phyloP scores from a whole-genome alignment of 2,113 vertebrate genomes.

The Centropus unirufus region DNA sequence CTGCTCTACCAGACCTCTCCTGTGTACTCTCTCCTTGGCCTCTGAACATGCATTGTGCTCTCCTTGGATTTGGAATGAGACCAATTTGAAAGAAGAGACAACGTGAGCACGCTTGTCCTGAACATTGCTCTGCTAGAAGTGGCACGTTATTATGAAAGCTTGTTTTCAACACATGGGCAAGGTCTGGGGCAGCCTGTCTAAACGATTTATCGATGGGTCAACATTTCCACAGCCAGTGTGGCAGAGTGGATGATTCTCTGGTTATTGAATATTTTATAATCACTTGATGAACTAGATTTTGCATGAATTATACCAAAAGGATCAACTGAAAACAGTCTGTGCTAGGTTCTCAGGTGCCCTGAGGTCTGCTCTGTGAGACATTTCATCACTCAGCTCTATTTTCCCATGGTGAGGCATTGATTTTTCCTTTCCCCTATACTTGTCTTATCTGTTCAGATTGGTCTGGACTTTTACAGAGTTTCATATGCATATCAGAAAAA shows the following conservation, averaged over 20 bases:
- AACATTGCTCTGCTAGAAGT: background rate
- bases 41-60: background rate
- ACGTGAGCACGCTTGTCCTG: fast-evolving
- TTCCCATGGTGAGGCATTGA: background rate
- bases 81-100: background rate
- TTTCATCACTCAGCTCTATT: background rate
- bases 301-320: constrained; percentile 15
- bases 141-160: background rate
- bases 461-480: background rate
- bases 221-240: background rate
- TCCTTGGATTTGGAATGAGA: background rate
- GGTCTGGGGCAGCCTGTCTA: background rate
- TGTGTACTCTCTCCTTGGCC: background rate
- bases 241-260: background rate
- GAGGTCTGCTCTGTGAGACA: background rate
- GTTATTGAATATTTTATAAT: constrained; percentile 4
- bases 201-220: background rate
- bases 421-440: background rate
- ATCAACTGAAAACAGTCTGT: background rate
- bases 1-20: background rate
- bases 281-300: constrained; percentile 15
- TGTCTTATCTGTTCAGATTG: background rate
- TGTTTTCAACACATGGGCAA: background rate
- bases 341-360: background rate
- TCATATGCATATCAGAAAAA: background rate